Conservation (phyloP, 1,140 invertebrate species). For the Diabrotica virgifera region DNA sequence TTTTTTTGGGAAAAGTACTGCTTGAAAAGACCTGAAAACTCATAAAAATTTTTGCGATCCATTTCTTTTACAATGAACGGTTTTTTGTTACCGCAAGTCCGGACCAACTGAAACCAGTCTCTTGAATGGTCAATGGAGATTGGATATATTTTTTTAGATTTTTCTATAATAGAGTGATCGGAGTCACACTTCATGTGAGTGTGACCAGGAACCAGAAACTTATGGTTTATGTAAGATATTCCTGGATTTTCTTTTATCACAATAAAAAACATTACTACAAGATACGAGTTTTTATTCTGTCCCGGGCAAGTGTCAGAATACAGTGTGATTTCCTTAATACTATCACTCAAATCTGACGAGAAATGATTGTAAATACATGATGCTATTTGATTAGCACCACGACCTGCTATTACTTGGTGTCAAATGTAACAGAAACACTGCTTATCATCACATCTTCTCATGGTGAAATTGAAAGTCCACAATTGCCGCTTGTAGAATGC, state of each 20-base stretch:
- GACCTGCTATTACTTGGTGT: too few species aligned
- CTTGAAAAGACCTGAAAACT: too few species aligned
- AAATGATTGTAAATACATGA: background rate
- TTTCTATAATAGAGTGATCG: too few species aligned
- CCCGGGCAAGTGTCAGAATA: too few species aligned
- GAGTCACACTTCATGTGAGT: background rate
- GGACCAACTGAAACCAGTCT: background rate
- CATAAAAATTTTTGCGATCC: background rate
- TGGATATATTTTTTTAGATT: too few species aligned
- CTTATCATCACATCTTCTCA: too few species aligned
- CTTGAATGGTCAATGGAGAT: background rate
- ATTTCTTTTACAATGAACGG: background rate
- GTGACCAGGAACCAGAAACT: background rate
- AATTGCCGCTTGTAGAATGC: background rate
- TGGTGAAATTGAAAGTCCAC: too few species aligned
- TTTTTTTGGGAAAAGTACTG: background rate
- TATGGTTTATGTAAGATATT: background rate
- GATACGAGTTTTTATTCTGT: too few species aligned
- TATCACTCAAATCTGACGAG: background rate
- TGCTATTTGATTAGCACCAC: too few species aligned
- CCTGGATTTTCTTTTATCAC: background rate
- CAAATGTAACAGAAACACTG: too few species aligned
- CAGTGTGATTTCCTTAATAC: background rate
- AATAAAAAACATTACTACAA: background rate
- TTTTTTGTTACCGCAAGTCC: background rate